Base-by-base conservation (phyloP, 2,113 vertebrate species). In the Ahaetulla prasina region DNA sequence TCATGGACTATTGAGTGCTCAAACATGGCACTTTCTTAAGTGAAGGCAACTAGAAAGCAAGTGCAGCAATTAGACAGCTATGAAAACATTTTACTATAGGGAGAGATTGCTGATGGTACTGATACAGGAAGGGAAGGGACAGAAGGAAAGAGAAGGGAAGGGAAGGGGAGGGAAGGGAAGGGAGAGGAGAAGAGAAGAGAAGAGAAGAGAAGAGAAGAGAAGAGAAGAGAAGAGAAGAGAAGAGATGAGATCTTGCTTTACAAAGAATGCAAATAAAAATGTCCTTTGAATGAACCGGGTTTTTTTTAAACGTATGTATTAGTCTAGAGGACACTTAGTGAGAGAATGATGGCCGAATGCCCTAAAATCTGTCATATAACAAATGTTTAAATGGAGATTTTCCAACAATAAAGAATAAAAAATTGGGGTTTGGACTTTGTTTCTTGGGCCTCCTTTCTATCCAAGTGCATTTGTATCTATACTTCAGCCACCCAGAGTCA, bases 11-110 rank as follows among this genome's bases (percentile, higher is more conserved):
- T 92, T 95, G 93, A 95, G 91, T 93, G 91, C 95, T 96, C 93
- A 93, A 93, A 90, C 93, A 43, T 93, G 96, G n/a, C 43, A 60
- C 93, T 92, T 94, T 89, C 68, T 53, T 80, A 55, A 93, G 93
- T 35, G 80, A 93, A 95, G 94, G 88, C 0, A 95, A 95, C 90
- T 88, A 63, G 90, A 0, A 0, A 95, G 90, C 95, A 95, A 97
- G 92, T 57, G 9, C 88, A 94, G 93, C 94, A 92, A 92, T 97
- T 96, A 96, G 96, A 96, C 96, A 93, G 0, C 74, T 93, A 96
- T 91, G 95, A 92, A 96, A 96, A 95, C 90, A 90, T 94, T 94
- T 94, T n/a, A 54, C 92, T 25, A 1, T 47, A 90, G 87, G 91
- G 92, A 30, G 91, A 50, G n/a, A 20, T 14, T 20, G 74, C 89